phyloP scores from a whole-genome alignment of 1,140 invertebrate genomes.

The Drosophila hydei region DNA sequence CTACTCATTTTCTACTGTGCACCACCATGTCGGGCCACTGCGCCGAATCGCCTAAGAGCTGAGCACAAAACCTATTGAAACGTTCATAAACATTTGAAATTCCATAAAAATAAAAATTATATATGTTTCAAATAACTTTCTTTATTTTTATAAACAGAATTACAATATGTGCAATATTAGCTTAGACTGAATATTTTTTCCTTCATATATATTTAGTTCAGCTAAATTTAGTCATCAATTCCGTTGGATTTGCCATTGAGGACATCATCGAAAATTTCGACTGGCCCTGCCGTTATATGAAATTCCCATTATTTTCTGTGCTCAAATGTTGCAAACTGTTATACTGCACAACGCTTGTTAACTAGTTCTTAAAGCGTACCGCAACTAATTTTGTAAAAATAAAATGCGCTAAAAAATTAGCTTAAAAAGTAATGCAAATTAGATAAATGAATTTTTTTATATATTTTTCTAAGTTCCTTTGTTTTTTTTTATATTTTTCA shows the following conservation, averaged over 20 bases:
- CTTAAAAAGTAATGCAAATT: no score
- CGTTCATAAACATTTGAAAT: constrained; percentile 52
- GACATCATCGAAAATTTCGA: constrained; percentile 29
- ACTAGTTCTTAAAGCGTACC: no score
- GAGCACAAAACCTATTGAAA: constrained; percentile 34
- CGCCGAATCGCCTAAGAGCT: constrained; percentile 59
- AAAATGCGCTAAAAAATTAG: no score
- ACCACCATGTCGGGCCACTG: constrained; percentile 48
- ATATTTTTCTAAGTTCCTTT: no score
- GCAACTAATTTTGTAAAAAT: no score
- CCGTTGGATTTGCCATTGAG: not conserved
- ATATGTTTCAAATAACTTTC: not conserved
- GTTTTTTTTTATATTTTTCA: no score
- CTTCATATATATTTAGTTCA: no score
- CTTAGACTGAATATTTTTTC: no score
- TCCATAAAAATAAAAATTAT: not conserved
- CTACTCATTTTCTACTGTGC: constrained; percentile 26
- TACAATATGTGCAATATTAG: no score
- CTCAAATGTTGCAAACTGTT: constrained; percentile 43
- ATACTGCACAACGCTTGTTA: constrained; percentile 32
- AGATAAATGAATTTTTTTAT: no score
- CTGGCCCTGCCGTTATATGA: not conserved
- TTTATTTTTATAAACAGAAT: not conserved
- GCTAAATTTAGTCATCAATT: no score
- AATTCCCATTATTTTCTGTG: constrained; percentile 71